A percentile compares a stretch with the other conserved stretches of the same genome.
Evolutionary conservation across 1,140 invertebrate genomes (phyloP).

Genomic region (Formica selysi): DNA sequence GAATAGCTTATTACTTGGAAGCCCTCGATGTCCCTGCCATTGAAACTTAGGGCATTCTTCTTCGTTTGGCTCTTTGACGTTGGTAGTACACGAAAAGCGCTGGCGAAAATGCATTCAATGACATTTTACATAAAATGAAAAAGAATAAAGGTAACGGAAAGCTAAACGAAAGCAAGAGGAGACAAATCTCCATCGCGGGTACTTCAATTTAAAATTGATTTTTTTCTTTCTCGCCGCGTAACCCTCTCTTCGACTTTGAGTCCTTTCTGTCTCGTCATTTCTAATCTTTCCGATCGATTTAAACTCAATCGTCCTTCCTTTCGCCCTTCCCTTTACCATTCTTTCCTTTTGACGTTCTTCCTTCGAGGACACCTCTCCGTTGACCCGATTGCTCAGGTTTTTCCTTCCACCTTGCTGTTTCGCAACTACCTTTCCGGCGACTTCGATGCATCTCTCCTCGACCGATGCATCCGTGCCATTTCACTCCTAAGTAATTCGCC

Average conservation of each 20-base stretch:
- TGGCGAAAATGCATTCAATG: background rate
- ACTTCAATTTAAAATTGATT: slow-evolving; percentile 77
- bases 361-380: slow-evolving; percentile 5
- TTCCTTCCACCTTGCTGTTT: slow-evolving; percentile 58
- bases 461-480: slow-evolving; percentile 22
- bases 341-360: slow-evolving; percentile 11
- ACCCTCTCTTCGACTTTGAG: background rate
- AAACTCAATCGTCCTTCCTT: slow-evolving; percentile 71
- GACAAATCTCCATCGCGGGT: slow-evolving; percentile 64
- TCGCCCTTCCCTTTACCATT: slow-evolving; percentile 42
- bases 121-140: slow-evolving; percentile 26
- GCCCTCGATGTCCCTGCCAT: background rate
- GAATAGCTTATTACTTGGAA: slow-evolving; percentile 30
- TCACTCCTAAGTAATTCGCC: slow-evolving; percentile 60
- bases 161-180: background rate
- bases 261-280: slow-evolving; percentile 70
- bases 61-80: slow-evolving; percentile 23
- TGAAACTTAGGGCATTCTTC: slow-evolving; percentile 26
- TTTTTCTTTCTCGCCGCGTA: background rate
- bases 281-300: slow-evolving; percentile 79
- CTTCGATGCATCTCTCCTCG: slow-evolving; percentile 46
- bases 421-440: slow-evolving; percentile 51
- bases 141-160: background rate
- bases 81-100: background rate
- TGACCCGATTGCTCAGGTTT: slow-evolving; percentile 62